Conservation (phyloP, 2,888 invertebrate species). For the Ellobium chinense region DNA sequence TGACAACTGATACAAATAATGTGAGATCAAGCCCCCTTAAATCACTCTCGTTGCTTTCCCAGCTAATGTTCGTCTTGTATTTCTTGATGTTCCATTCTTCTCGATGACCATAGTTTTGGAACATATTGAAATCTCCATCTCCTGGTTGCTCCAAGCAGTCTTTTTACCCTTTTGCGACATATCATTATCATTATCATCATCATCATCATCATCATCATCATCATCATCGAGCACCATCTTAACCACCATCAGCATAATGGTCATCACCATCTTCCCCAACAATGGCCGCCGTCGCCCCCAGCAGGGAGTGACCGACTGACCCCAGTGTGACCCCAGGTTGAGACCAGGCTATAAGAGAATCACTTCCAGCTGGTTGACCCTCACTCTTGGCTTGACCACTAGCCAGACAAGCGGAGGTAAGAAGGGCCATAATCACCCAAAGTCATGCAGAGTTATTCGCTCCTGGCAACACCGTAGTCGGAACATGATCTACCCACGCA, state of each 20-base stretch:
- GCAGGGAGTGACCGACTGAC: neutral
- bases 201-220: conserved; percentile 10
- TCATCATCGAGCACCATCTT: neutral
- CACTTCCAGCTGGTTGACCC: neutral
- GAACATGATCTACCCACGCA: no score
- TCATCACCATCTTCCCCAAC: neutral
- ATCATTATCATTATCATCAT: neutral
- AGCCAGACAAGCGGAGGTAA: no score
- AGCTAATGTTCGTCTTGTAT: no score
- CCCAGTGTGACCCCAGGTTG: neutral
- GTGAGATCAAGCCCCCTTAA: no score
- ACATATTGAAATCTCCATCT: neutral
- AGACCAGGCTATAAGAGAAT: neutral
- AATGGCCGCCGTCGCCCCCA: neutral
- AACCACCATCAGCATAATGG: neutral
- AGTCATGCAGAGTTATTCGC: no score
- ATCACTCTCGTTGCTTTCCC: no score
- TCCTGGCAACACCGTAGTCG: no score
- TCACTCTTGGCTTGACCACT: neutral
- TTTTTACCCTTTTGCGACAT: neutral
- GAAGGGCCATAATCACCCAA: no score
- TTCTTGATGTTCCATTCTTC: no score
- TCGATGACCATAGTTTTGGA: no score
- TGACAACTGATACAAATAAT: no score
- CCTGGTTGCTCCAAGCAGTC: neutral